Conservation (phyloP, 1,140 invertebrate species). For the Hylaeus anthracinus region DNA sequence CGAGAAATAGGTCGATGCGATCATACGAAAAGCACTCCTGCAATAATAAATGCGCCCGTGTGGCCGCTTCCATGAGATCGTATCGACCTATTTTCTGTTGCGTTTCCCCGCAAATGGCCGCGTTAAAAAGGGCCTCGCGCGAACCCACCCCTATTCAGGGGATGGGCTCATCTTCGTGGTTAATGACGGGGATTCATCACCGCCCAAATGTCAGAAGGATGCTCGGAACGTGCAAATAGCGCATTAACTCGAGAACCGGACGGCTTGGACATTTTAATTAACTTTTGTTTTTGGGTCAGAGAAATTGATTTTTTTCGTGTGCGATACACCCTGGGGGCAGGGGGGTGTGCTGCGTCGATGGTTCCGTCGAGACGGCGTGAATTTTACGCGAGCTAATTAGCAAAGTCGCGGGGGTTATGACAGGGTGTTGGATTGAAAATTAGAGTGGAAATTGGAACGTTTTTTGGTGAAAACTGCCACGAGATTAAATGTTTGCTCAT, state of each 20-base stretch:
- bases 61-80: conserved; percentile 22
- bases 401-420: too few relatives aligned
- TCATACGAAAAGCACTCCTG: conserved; percentile 25
- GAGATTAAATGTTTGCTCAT: too few relatives aligned
- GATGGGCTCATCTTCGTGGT: conserved; percentile 3
- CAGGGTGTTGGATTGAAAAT: too few relatives aligned
- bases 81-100: conserved; percentile 34
- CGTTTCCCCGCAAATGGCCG: conserved; percentile 4
- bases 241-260: background rate
- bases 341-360: background rate
- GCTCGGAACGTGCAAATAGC: background rate
- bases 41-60: conserved; percentile 25
- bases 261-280: conserved; percentile 8
- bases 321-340: background rate
- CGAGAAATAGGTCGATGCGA: conserved; percentile 30
- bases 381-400: too few relatives aligned
- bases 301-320: conserved; percentile 1
- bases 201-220: conserved; percentile 17
- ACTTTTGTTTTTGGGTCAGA: conserved; percentile 19
- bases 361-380: background rate
- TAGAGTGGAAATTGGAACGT: too few relatives aligned
- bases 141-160: conserved; percentile 8
- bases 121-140: background rate
- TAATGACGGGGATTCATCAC: conserved; percentile 19
- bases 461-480: too few relatives aligned